Conservation (phyloP, 2,797 vertebrate genomes). For the Takifugu rubripes region DNA sequence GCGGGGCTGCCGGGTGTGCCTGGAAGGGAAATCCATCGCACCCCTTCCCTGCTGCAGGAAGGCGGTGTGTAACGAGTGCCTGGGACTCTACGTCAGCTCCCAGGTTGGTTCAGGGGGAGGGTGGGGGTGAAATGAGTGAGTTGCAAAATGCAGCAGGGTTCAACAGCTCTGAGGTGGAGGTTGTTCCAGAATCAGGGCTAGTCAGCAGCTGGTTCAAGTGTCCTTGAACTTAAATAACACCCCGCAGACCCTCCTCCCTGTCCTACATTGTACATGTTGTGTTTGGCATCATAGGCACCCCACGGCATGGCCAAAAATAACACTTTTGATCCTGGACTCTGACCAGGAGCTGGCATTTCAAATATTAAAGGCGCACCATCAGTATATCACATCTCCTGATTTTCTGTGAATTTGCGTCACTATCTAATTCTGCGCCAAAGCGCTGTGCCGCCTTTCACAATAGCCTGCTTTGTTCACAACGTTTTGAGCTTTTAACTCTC, state of each 20-base stretch:
- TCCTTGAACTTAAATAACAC: conserved; percentile 9
- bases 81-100: conserved; percentile 89
- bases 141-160: conserved; percentile 1
- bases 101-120: conserved; percentile 75
- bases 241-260: neutral
- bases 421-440: neutral
- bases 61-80: conserved; percentile 91
- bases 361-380: too few relatives aligned
- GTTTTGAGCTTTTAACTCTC: too few relatives aligned
- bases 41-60: conserved; percentile 91
- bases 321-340: neutral
- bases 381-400: conserved; percentile 25
- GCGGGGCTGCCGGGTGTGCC: conserved; percentile 88
- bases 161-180: neutral
- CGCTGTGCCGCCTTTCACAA: conserved; percentile 4
- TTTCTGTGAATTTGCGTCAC: conserved; percentile 35
- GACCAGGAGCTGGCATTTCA: neutral
- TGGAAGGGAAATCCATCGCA: conserved; percentile 86
- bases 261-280: conserved; percentile 6
- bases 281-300: conserved; percentile 14
- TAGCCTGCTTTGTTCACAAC: conserved; percentile 9
- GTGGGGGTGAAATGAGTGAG: neutral
- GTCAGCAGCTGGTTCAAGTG: conserved; percentile 15
- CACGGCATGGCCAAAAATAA: neutral
- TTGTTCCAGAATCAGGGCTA: conserved; percentile 12